Conservation (phyloP, 2,888 invertebrate species). For the Mythimna ferrago region DNA sequence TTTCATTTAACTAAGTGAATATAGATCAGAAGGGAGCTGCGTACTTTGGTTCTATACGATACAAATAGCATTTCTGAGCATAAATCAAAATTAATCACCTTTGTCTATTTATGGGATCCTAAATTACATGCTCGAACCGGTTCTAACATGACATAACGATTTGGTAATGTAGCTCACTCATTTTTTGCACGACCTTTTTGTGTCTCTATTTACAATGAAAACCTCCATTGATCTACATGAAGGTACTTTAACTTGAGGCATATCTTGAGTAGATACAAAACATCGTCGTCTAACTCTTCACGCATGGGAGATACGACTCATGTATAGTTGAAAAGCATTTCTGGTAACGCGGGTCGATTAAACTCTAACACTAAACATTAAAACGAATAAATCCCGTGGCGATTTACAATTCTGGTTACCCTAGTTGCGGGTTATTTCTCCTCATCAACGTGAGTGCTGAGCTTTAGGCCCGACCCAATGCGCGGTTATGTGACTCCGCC, state of each 20-base stretch:
- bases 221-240: conserved; percentile 6
- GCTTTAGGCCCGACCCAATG: conserved; percentile 64
- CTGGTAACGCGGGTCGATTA: conserved; percentile 8
- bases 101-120: background rate
- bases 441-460: conserved; percentile 83
- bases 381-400: conserved; percentile 57
- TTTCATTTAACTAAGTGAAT: conserved; percentile 50
- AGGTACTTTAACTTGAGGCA: background rate
- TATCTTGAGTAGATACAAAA: background rate
- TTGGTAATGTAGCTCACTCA: conserved; percentile 6
- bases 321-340: conserved; percentile 15
- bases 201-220: conserved; percentile 10
- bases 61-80: background rate
- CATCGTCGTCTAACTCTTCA: background rate
- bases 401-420: conserved; percentile 66
- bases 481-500: conserved; percentile 69
- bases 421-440: conserved; percentile 63
- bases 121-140: conserved; percentile 25
- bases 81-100: conserved; percentile 9
- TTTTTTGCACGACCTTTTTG: conserved; percentile 32
- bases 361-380: conserved; percentile 31
- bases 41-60: background rate
- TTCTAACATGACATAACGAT: conserved; percentile 33
- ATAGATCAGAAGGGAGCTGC: conserved; percentile 1
- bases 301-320: background rate